Conservation (phyloP, 2,113 vertebrate species). For the Callospermophilus lateralis region DNA sequence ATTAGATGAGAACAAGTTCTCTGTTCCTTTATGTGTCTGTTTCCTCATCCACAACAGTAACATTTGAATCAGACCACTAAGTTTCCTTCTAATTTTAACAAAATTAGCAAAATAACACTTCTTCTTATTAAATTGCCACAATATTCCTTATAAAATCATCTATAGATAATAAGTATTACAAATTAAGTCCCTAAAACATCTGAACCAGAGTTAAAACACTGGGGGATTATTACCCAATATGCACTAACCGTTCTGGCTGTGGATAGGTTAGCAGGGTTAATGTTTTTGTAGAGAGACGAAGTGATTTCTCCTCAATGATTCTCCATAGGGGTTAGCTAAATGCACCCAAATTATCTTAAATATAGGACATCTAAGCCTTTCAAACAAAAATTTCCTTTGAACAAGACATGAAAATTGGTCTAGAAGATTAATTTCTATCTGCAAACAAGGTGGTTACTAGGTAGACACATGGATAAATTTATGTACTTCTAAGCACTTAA, state of each 20-base stretch:
- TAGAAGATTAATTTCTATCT: constrained; percentile 50
- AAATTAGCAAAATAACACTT: constrained; percentile 25
- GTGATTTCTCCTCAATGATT: background rate
- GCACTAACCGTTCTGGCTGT: background rate
- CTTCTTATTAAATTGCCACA: background rate
- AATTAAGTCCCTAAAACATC: constrained; percentile 25
- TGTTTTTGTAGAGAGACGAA: background rate
- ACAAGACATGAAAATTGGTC: background rate
- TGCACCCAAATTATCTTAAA: constrained; percentile 23
- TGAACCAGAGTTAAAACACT: constrained; percentile 8
- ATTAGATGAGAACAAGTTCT: background rate
- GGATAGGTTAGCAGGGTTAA: background rate
- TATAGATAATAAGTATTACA: background rate
- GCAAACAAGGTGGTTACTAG: background rate
- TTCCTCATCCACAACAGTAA: constrained; percentile 43
- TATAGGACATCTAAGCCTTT: constrained; percentile 13
- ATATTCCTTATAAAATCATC: background rate
- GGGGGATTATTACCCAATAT: background rate
- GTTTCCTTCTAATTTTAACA: constrained; percentile 21
- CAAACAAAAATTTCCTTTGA: constrained; percentile 41
- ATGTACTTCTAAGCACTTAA: background rate
- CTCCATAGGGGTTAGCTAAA: background rate
- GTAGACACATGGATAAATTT: background rate
- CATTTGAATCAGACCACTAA: background rate
- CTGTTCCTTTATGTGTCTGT: background rate